Percentiles rank a stretch among this genome's conserved stretches.
These are phyloP conservation scores for Bostrychus sinensis DNA, from an alignment of 2,113 vertebrate genomes.

Conservation along the genomic window DNA sequence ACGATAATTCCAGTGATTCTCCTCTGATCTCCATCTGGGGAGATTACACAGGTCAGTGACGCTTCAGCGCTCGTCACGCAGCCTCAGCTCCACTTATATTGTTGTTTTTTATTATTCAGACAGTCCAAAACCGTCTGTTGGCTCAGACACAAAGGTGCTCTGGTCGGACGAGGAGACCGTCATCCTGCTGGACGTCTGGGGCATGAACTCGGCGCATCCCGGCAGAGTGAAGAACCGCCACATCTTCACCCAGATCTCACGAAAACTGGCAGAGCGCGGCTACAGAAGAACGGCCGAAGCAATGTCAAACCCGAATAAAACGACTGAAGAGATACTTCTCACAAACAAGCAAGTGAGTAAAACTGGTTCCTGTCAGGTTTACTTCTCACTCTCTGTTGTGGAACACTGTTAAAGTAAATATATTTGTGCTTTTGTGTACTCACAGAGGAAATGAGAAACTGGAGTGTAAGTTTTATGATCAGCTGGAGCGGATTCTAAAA, in stretches of 20 bases:
- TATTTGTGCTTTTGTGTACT: background rate
- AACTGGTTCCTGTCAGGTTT: background rate
- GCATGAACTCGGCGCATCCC: constrained; percentile 70
- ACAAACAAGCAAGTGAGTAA: constrained; percentile 61
- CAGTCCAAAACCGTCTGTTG: constrained; percentile 53
- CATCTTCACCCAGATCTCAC: constrained; percentile 76
- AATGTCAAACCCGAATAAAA: constrained; percentile 79
- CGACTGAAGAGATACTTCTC: constrained; percentile 73
- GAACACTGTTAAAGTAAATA: too few species aligned
- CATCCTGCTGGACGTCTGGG: constrained; percentile 77
- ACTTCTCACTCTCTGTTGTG: background rate
- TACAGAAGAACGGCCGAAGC: constrained; percentile 72
- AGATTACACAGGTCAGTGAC: constrained; percentile 76
- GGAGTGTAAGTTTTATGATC: constrained; percentile 70
- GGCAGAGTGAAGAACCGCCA: constrained; percentile 76
- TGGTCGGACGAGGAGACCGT: constrained; percentile 79
- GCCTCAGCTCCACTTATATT: too few species aligned
- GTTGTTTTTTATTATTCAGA: constrained; percentile 33
- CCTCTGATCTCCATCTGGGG: constrained; percentile 78
- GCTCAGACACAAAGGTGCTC: constrained; percentile 66
- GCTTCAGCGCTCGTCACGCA: background rate
- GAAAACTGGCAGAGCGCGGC: constrained; percentile 72
- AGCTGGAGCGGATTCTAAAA: constrained; percentile 60
- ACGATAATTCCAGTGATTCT: constrained; percentile 68
- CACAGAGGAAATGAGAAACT: constrained; percentile 57